Evolutionary conservation across 2,888 invertebrate species (phyloP).

Genomic region (Hermaeophaga mercurialis): DNA sequence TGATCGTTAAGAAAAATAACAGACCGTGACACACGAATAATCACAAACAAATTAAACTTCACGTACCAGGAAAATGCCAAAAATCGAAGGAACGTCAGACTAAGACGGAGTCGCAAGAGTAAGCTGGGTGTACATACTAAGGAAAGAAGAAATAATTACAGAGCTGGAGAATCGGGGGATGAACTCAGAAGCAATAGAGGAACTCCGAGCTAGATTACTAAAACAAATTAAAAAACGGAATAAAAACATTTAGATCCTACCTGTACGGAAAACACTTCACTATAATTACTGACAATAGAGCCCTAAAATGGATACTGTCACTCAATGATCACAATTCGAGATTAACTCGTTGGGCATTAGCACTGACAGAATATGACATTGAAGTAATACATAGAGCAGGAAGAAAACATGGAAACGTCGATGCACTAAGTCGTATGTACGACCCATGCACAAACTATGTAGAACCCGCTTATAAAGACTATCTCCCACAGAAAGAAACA

Average conservation of each 20-base stretch:
- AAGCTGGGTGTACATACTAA: too few relatives aligned
- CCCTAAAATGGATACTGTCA: constrained; percentile 16
- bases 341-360: constrained; percentile 14
- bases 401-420: constrained; percentile 4
- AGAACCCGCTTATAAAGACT: background rate
- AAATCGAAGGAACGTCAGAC: too few relatives aligned
- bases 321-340: constrained; percentile 12
- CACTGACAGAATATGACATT: constrained; percentile 21
- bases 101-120: too few relatives aligned
- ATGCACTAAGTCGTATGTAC: constrained; percentile 5
- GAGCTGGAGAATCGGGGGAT: too few relatives aligned
- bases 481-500: background rate
- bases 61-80: too few relatives aligned
- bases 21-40: too few relatives aligned
- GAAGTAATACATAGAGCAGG: constrained; percentile 15
- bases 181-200: too few relatives aligned
- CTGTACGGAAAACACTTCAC: constrained; percentile 5
- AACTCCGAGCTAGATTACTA: too few relatives aligned
- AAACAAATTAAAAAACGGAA: too few relatives aligned
- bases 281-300: constrained; percentile 16
- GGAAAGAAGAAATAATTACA: too few relatives aligned
- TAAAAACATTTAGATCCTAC: constrained; percentile 13
- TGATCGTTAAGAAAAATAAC: too few relatives aligned
- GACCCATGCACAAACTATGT: background rate
- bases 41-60: too few relatives aligned